Base-by-base conservation (phyloP, 2,888 invertebrate genomes). In the Latrodectus elegans region DNA sequence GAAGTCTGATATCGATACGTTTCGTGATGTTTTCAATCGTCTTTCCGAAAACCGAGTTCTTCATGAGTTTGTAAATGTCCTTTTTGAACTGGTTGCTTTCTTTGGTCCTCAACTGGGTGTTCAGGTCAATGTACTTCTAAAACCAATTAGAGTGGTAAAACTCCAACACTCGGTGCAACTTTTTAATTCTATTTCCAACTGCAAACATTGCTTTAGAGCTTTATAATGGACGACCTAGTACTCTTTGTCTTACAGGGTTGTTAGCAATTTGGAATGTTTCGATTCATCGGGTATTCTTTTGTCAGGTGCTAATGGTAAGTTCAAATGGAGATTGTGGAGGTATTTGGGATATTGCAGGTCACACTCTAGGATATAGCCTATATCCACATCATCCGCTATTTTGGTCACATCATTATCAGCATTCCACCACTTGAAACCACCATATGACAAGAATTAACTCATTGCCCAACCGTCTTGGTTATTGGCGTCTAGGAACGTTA, bases 11-110 rank as follows among this genome's bases (percentile, higher is more conserved):
- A 67, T 65, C 67, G 6, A 77, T n/a, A 17, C 76, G 8, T 8
- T 65, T 65, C 2, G 67, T 9, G 0, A 77, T 22, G 22, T 65
- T 73, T 17, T 73, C 52, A 1, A 51, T 52, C 10, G 73, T 73
- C 52, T 73, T 73, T 15, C 73, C 73, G 8, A 38, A 77, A 9
- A 77, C 52, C 10, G 64, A n/a, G 11, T 77, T 77, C 0, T 77
- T 77, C 49, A 77, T 65, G 0, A 77, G 15, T 11, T 77, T 67
- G n/a, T 51, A 67, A n/a, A 77, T 67, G n/a, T 77, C 76, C 51
- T 77, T 67, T 77, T 77, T n/a, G 51, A 77, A 77, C 15, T 12
- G 12, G 67, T 49, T 67, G 1, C 6, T 8, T 4, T 65, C 76
- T 8, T 51, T 51, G 0, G 65, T n/a, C 4, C 76, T 14, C 65